A percentile compares a stretch with the other conserved stretches of the same genome.
phyloP scores from a whole-genome alignment of 2,888 invertebrate species.

The Thera obeliscata region DNA sequence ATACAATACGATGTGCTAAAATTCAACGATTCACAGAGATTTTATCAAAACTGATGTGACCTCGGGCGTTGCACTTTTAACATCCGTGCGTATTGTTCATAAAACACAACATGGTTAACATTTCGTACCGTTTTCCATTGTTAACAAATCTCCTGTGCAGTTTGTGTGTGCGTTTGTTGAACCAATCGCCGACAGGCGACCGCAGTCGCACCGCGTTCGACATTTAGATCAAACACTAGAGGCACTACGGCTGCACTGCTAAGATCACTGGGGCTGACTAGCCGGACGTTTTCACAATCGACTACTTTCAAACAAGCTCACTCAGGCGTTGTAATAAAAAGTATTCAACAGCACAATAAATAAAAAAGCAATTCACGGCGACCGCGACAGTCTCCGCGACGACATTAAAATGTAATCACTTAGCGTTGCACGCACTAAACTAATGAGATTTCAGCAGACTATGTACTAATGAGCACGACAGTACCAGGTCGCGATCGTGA shows the following conservation, averaged over 20 bases:
- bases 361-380: slow-evolving; percentile 65
- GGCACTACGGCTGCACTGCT: slow-evolving; percentile 52
- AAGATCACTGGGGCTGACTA: slow-evolving; percentile 59
- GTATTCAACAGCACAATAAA: slow-evolving; percentile 59
- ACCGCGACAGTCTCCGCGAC: slow-evolving; percentile 60
- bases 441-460: slow-evolving; percentile 81
- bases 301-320: slow-evolving; percentile 68
- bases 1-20: slow-evolving; percentile 9
- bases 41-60: slow-evolving; percentile 39
- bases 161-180: slow-evolving; percentile 71
- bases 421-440: slow-evolving; percentile 78
- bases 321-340: slow-evolving; percentile 56
- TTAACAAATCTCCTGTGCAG: slow-evolving; percentile 70
- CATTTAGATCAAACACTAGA: slow-evolving; percentile 62
- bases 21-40: slow-evolving; percentile 21
- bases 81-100: slow-evolving; percentile 46
- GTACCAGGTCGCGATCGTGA: slow-evolving; percentile 68
- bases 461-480: slow-evolving; percentile 75
- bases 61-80: slow-evolving; percentile 44
- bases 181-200: slow-evolving; percentile 74
- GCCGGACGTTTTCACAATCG: slow-evolving; percentile 52
- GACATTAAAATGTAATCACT: slow-evolving; percentile 80
- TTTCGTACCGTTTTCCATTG: slow-evolving; percentile 77
- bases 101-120: slow-evolving; percentile 45
- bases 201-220: slow-evolving; percentile 68